Evolutionary conservation across 1,140 invertebrate species (phyloP).

Genomic region (Mizuhopecten yessoensis): DNA sequence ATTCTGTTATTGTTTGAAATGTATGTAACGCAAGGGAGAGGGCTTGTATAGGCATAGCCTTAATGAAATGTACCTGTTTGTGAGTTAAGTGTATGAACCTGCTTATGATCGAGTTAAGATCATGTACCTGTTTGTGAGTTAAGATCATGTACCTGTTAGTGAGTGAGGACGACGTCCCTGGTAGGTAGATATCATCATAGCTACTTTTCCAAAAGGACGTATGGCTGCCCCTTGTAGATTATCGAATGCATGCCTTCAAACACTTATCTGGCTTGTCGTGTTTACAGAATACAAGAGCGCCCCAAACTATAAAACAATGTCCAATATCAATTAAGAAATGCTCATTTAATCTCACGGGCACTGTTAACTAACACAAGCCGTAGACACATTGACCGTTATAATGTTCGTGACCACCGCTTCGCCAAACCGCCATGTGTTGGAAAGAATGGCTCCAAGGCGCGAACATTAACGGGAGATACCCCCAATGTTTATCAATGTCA

Average conservation of each 20-base stretch:
- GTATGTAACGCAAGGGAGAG: too few species aligned
- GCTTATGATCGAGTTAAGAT: too few species aligned
- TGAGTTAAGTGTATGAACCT: too few species aligned
- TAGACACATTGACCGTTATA: background rate
- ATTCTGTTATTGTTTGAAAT: too few species aligned
- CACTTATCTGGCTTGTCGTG: background rate
- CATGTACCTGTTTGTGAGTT: too few species aligned
- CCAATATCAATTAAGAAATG: conserved; percentile 39
- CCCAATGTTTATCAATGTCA: conserved; percentile 2
- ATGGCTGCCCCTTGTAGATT: too few species aligned
- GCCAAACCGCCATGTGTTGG: conserved; percentile 1
- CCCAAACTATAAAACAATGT: conserved; percentile 18
- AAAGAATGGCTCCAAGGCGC: conserved; percentile 7
- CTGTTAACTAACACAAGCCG: background rate
- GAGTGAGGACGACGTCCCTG: too few species aligned
- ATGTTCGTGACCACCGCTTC: background rate
- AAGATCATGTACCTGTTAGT: too few species aligned
- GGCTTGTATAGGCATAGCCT: too few species aligned
- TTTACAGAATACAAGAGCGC: background rate
- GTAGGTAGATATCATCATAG: too few species aligned
- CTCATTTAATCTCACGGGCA: background rate
- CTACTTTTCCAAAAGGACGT: background rate
- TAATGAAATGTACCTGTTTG: too few species aligned
- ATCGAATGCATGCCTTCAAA: background rate
- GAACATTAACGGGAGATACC: background rate